A percentile compares a stretch with the other conserved stretches of the same genome.
These are phyloP conservation scores for Microplitis mediator DNA, from an alignment of 1,140 invertebrate species.

Conservation along the genomic window DNA sequence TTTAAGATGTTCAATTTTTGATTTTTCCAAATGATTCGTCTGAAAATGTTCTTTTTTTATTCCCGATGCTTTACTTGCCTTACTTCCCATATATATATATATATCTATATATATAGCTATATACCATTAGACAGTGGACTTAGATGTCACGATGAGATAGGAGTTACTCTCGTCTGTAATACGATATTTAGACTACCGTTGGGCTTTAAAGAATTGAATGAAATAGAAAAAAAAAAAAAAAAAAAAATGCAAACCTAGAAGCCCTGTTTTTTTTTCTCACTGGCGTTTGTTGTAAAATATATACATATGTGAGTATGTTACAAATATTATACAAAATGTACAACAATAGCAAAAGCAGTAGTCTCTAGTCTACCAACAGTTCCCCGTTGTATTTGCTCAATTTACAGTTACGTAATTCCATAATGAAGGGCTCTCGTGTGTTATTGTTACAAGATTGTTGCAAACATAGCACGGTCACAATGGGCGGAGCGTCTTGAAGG, in stretches of 20 bases:
- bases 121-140: conserved; percentile 15
- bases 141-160: conserved; percentile 37
- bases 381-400: conserved; percentile 57
- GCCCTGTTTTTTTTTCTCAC: conserved; percentile 4
- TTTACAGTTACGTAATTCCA: conserved; percentile 60
- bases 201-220: conserved; percentile 21
- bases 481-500: conserved; percentile 38
- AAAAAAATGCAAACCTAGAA: conserved; percentile 46
- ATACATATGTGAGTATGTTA: conserved; percentile 5
- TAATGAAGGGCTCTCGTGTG: conserved; percentile 49
- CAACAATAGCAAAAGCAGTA: not conserved
- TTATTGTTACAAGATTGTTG: conserved; percentile 43
- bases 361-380: not conserved
- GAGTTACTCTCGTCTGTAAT: conserved; percentile 33
- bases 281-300: not conserved
- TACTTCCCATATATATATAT: too few species aligned
- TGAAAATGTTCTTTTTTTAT: too few species aligned
- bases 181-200: conserved; percentile 35
- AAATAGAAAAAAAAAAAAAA: conserved; percentile 31
- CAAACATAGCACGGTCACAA: conserved; percentile 44
- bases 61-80: too few species aligned
- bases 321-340: not conserved
- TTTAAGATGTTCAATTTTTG: too few species aligned
- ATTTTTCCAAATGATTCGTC: too few species aligned
- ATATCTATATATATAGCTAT: too few species aligned